Evolutionary conservation across 2,797 vertebrate genomes (phyloP).

Genomic region (Bovichtus diacanthus): DNA sequence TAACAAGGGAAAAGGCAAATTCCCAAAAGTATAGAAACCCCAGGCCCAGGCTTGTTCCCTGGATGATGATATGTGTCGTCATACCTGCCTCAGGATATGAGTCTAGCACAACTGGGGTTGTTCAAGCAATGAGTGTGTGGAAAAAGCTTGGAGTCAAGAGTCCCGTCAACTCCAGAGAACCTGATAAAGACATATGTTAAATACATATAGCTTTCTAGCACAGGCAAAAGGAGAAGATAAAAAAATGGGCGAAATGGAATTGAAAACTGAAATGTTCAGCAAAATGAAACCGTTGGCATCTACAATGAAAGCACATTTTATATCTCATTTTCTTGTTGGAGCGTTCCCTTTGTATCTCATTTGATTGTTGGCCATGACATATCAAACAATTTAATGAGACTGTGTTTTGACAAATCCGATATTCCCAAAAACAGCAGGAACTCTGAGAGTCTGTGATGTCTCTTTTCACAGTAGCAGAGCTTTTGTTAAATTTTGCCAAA

Average conservation of each 20-base stretch:
- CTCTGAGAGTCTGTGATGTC: slow-evolving; percentile 7
- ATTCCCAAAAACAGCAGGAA: slow-evolving; percentile 21
- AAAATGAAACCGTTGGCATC: background rate
- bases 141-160: slow-evolving; percentile 31
- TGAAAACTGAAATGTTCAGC: background rate
- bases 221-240: background rate
- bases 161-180: slow-evolving; percentile 19
- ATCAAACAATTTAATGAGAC: slow-evolving; percentile 13
- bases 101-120: slow-evolving; percentile 71
- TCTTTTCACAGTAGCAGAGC: slow-evolving; percentile 44
- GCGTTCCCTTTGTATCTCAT: background rate
- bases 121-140: slow-evolving; percentile 47
- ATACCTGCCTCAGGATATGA: slow-evolving; percentile 80
- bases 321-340: background rate
- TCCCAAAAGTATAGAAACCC: slow-evolving; percentile 64
- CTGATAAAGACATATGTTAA: slow-evolving; percentile 15
- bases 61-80: slow-evolving; percentile 78
- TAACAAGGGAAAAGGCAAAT: slow-evolving; percentile 68
- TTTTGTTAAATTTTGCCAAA: slow-evolving; percentile 67
- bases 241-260: slow-evolving; percentile 8
- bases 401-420: slow-evolving; percentile 35
- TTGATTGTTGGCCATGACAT: background rate
- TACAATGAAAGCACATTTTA: background rate
- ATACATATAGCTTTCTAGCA: background rate
- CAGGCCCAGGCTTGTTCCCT: slow-evolving; percentile 81